Percentiles rank a stretch among this genome's conserved stretches.
Conservation (phyloP, 2,797 vertebrate genomes). For the Paedocypris micromegethes region DNA sequence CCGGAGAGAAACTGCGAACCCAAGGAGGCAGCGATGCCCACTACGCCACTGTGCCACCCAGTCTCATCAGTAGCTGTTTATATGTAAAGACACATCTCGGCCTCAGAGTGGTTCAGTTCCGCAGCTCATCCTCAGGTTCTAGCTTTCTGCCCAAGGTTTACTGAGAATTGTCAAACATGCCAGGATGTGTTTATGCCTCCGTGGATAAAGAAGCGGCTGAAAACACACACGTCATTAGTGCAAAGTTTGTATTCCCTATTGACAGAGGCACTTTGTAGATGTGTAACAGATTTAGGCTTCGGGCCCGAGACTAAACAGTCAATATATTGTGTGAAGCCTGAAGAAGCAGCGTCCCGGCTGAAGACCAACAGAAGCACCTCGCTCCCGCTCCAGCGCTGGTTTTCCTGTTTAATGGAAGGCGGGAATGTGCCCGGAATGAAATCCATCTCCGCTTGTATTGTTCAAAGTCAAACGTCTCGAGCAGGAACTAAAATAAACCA, state of each 20-base stretch:
- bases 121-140: neutral
- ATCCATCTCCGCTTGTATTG: conserved; percentile 12
- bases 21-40: too few relatives aligned
- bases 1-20: too few relatives aligned
- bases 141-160: conserved; percentile 3
- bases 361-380: conserved; percentile 5
- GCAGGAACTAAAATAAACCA: conserved; percentile 43
- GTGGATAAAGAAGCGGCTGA: neutral
- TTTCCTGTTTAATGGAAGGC: conserved; percentile 27
- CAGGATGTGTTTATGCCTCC: conserved; percentile 11
- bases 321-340: conserved; percentile 9
- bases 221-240: conserved; percentile 13
- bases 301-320: conserved; percentile 16
- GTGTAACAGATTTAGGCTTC: conserved; percentile 16
- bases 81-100: too few relatives aligned
- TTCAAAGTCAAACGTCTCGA: conserved; percentile 35
- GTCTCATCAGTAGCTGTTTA: too few relatives aligned
- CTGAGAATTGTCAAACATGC: neutral
- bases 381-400: conserved; percentile 4
- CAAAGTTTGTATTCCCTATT: conserved; percentile 1
- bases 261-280: conserved; percentile 18
- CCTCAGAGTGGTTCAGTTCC: neutral
- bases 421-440: conserved; percentile 19
- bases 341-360: neutral
- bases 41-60: too few relatives aligned